A percentile compares a stretch with the other conserved stretches of the same genome.
Conservation (phyloP, 2,113 vertebrate species). For the Sturnira hondurensis region DNA sequence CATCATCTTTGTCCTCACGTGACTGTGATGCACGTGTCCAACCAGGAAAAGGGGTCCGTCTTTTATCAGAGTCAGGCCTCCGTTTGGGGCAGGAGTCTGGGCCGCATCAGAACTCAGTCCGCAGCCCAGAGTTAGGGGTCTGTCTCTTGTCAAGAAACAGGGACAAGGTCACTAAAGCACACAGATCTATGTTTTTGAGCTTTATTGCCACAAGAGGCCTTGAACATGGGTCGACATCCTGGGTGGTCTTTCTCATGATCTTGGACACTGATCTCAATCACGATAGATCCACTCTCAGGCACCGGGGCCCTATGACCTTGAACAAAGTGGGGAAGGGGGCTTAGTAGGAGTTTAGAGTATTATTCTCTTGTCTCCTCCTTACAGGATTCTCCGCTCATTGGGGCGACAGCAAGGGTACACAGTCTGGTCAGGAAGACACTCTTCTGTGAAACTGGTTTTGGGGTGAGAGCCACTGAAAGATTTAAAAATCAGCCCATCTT, state of each 20-base stretch:
- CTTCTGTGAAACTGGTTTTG: not conserved
- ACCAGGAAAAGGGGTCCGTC: not conserved
- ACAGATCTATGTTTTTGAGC: not conserved
- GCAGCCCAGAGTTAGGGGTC: not conserved
- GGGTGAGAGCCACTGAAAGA: not conserved
- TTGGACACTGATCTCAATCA: not conserved
- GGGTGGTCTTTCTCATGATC: not conserved
- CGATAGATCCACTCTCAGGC: not conserved
- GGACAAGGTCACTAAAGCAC: not conserved
- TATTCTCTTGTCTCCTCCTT: not conserved
- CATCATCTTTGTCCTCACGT: not conserved
- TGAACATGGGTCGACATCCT: not conserved
- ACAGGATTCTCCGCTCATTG: not conserved
- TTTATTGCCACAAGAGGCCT: not conserved
- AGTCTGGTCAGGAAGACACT: not conserved
- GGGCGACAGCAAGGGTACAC: not conserved
- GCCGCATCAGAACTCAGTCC: not conserved
- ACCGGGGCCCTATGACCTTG: not conserved
- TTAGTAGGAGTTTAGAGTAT: not conserved
- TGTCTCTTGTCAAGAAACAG: not conserved
- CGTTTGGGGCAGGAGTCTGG: not conserved
- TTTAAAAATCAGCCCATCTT: conserved; percentile 36
- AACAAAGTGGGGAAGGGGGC: not conserved
- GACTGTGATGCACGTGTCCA: not conserved
- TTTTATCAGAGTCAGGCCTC: not conserved